Evolutionary conservation across 2,797 vertebrate genomes (phyloP).

Genomic region (Molossus molossus): DNA sequence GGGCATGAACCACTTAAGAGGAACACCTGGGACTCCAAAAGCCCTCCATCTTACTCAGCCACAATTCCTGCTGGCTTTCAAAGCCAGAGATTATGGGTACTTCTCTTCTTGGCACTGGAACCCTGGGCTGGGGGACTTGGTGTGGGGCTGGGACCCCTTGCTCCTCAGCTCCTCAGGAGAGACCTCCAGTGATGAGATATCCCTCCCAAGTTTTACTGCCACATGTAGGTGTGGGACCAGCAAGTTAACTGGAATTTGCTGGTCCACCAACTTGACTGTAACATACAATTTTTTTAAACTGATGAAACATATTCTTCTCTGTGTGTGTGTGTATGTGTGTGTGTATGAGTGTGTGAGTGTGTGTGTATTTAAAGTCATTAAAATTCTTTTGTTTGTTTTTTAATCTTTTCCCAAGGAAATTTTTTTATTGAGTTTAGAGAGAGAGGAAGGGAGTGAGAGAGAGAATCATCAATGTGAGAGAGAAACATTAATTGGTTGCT

Average conservation of each 20-base stretch:
- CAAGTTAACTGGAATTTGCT: not conserved
- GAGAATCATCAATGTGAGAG: too few relatives aligned
- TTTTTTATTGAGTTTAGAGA: not conserved
- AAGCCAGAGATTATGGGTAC: not conserved
- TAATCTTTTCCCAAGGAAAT: not conserved
- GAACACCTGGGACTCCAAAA: not conserved
- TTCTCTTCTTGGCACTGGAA: not conserved
- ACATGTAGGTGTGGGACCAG: not conserved
- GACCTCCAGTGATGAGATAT: not conserved
- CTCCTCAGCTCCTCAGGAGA: not conserved
- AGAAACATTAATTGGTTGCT: not conserved
- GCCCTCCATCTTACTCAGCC: not conserved
- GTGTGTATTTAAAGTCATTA: not conserved
- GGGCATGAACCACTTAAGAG: not conserved
- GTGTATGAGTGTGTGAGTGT: not conserved
- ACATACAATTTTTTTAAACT: not conserved
- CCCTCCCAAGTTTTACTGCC: not conserved
- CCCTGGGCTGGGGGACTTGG: not conserved
- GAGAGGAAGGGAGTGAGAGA: not conserved
- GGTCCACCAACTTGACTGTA: not conserved
- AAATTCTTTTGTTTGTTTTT: not conserved
- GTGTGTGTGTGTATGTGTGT: not conserved
- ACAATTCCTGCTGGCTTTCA: not conserved
- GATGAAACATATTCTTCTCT: not conserved
- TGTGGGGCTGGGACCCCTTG: not conserved